Percentiles rank a stretch among this genome's conserved stretches.
phyloP scores from a whole-genome alignment of 2,888 invertebrate species.

The Apotomis betuletana region DNA sequence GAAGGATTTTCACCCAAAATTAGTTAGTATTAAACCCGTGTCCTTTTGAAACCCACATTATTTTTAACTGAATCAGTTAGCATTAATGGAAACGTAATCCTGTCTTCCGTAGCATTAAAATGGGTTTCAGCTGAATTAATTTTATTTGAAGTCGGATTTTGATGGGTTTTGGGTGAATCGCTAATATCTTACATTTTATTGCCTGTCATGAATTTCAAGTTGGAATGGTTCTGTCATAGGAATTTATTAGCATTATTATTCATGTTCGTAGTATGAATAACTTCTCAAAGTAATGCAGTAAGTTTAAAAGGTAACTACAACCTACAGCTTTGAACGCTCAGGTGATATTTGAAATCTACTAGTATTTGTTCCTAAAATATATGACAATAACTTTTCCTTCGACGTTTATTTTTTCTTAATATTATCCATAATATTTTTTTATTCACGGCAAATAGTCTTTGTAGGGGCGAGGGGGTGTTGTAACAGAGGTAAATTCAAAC shows the following conservation, averaged over 20 bases:
- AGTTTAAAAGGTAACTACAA: no score
- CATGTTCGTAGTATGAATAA: neutral
- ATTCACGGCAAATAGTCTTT: no score
- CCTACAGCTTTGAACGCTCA: no score
- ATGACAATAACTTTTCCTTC: no score
- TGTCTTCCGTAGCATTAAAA: neutral
- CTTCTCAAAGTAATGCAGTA: neutral
- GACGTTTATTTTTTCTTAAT: no score
- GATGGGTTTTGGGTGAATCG: neutral
- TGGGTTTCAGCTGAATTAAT: neutral
- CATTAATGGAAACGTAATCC: neutral
- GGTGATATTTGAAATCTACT: no score
- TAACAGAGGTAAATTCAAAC: no score
- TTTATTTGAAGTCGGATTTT: neutral
- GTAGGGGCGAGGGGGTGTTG: no score
- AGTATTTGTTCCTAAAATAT: no score
- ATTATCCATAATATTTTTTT: no score
- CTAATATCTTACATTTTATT: neutral
- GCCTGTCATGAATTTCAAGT: neutral
- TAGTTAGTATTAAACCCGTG: neutral
- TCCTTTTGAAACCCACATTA: neutral
- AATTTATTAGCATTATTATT: neutral
- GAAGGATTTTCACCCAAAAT: neutral
- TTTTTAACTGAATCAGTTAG: neutral
- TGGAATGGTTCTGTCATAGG: neutral